These are phyloP conservation scores for Apostichopus japonicus DNA, from an alignment of 35 echinoderm and acorn worm species.

Conservation along the genomic window DNA sequence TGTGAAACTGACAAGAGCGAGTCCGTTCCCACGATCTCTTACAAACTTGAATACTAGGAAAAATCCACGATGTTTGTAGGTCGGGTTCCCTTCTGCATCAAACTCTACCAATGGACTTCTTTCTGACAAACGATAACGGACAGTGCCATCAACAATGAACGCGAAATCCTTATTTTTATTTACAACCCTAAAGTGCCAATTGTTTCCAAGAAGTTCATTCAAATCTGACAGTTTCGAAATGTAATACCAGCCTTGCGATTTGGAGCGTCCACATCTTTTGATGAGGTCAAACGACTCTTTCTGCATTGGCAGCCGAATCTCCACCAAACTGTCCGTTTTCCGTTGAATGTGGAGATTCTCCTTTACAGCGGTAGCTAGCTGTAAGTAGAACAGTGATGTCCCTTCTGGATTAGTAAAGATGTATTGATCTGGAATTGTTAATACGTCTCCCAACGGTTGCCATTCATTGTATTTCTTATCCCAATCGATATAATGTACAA, in stretches of 20 bases:
- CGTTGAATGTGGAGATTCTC: slow-evolving; percentile 47
- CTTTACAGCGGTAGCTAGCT: slow-evolving; percentile 39
- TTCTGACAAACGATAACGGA: slow-evolving; percentile 54
- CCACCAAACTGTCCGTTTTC: slow-evolving; percentile 55
- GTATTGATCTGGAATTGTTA: slow-evolving; percentile 59
- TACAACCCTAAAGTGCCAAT: slow-evolving; percentile 67
- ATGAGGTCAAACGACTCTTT: slow-evolving; percentile 50
- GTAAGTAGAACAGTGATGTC: slow-evolving; percentile 49
- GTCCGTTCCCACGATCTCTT: slow-evolving; percentile 62
- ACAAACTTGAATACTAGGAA: slow-evolving; percentile 71
- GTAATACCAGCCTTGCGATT: slow-evolving; percentile 25
- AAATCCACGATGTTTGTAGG: slow-evolving; percentile 67
- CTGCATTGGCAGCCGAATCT: slow-evolving; percentile 37
- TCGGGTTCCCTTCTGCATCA: slow-evolving; percentile 48
- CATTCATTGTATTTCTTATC: slow-evolving; percentile 66
- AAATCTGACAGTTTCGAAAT: slow-evolving; percentile 15
- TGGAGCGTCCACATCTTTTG: slow-evolving; percentile 16
- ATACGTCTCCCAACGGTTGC: slow-evolving; percentile 34
- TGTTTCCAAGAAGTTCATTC: slow-evolving; percentile 15
- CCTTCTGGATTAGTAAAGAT: slow-evolving; percentile 16
- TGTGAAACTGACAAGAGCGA: slow-evolving; percentile 20
- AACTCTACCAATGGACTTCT: slow-evolving; percentile 57
- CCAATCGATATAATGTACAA: slow-evolving; percentile 67
- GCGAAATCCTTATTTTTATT: slow-evolving; percentile 75
- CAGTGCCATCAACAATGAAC: slow-evolving; percentile 53